A percentile compares a stretch with the other conserved stretches of the same genome.
Evolutionary conservation across 2,113 vertebrate genomes (phyloP).

Genomic region (Osmerus eperlanus): DNA sequence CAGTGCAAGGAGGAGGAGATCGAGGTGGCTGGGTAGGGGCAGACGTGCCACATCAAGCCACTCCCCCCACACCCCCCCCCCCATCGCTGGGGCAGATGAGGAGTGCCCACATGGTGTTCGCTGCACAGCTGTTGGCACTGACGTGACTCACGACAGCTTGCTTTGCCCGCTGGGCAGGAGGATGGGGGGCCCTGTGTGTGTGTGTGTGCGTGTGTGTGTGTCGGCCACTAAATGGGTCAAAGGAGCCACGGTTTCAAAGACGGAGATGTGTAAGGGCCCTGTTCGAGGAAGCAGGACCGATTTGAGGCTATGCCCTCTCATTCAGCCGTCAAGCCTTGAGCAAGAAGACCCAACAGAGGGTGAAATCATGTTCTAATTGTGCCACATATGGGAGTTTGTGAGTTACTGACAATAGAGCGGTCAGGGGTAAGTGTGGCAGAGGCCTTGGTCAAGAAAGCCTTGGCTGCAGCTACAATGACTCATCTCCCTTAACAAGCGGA

Average conservation of each 20-base stretch:
- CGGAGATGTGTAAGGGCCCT: slow-evolving; percentile 16
- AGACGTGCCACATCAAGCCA: background rate
- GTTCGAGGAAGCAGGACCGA: slow-evolving; percentile 22
- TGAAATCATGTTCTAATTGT: slow-evolving; percentile 73
- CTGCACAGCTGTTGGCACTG: slow-evolving; percentile 60
- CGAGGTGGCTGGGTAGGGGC: background rate
- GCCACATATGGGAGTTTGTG: slow-evolving; percentile 52
- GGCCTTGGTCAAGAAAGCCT: slow-evolving; percentile 53
- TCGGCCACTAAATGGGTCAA: slow-evolving; percentile 61
- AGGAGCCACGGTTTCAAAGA: slow-evolving; percentile 50
- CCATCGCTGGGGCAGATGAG: slow-evolving; percentile 18
- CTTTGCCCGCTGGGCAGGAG: slow-evolving; percentile 46
- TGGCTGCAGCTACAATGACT: slow-evolving; percentile 62
- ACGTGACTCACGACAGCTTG: slow-evolving; percentile 56
- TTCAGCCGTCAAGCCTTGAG: slow-evolving; percentile 48
- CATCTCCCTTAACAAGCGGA: slow-evolving; percentile 63
- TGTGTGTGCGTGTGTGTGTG: slow-evolving; percentile 8
- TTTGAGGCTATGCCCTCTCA: slow-evolving; percentile 17
- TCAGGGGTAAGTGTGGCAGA: slow-evolving; percentile 41
- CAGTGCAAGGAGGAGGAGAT: background rate
- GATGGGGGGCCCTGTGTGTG: slow-evolving; percentile 4
- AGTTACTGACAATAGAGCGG: slow-evolving; percentile 61
- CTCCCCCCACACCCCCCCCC: background rate
- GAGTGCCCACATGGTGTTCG: slow-evolving; percentile 43
- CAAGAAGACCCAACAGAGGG: slow-evolving; percentile 52